Base-by-base conservation (phyloP, 2,888 invertebrate species). In the Bugula neritina region DNA sequence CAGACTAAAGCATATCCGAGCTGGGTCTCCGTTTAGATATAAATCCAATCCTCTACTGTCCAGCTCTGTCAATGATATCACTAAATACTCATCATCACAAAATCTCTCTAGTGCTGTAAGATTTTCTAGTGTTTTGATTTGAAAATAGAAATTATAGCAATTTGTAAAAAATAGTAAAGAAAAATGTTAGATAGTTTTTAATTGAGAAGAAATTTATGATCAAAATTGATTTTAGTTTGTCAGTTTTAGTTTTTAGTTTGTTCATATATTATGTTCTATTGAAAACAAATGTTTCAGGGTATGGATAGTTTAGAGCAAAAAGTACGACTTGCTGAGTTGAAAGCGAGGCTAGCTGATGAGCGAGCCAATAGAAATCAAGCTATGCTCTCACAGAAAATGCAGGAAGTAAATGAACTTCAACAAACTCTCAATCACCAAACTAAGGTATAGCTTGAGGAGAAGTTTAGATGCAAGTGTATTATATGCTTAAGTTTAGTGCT, bases 271-370 rank as follows among this genome's bases (percentile, higher is more conserved):
- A n/a, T n/a, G n/a, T n/a, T n/a, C n/a, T n/a, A n/a, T n/a, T n/a
- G n/a, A n/a, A n/a, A n/a, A n/a, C n/a, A n/a, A n/a, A n/a, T n/a
- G n/a, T n/a, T n/a, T n/a, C 31, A 63, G 63, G 63, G 63, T 25
- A 34, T 63, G 63, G 63, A 63, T 25, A 63, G 63, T n/a, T 27
- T 63, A 13, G 63, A 63, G n/a, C 63, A 63, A n/a, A 63, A 63
- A 31, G 63, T 63, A 3, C 27, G 63, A 63, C 27, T 63, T 5
- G 63, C 63, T 29, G 63, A 63, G 31, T 34, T 63, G 63, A 63
- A 63, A 34, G 63, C 63, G 34, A 63, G 63, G n/a, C 63, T 63
- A 13, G 63, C 63, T 31, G 63, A 63, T 34, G 63, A 63, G 31
- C 21, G 63, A 31, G 63, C 63, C 34, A 63, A 63, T 34, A 63